phyloP scores from a whole-genome alignment of 2,797 vertebrate genomes.

The Cyclura pinguis region DNA sequence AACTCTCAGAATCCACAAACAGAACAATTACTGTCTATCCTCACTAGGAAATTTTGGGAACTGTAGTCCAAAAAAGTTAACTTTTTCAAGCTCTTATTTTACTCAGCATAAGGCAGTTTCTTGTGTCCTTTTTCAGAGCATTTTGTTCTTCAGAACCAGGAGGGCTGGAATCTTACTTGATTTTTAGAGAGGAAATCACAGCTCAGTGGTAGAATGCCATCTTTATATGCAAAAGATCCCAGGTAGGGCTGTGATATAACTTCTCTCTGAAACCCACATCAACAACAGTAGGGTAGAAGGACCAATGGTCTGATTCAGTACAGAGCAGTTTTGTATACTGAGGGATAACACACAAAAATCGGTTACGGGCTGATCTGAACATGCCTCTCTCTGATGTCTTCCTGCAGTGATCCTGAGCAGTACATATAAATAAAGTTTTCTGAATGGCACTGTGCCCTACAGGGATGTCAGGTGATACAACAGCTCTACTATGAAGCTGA shows the following conservation, averaged over 20 bases:
- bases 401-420: accelerated
- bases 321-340: too few relatives aligned
- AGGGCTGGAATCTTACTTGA: neutral
- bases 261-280: too few relatives aligned
- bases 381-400: neutral
- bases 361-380: neutral
- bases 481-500: too few relatives aligned
- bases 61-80: too few relatives aligned
- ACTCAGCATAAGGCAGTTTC: neutral
- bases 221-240: neutral
- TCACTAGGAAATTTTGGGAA: too few relatives aligned
- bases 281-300: too few relatives aligned
- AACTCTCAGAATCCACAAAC: neutral
- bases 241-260: too few relatives aligned
- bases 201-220: neutral
- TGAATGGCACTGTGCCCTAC: neutral
- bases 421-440: neutral
- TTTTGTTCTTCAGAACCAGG: neutral
- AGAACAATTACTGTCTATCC: neutral
- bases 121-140: neutral
- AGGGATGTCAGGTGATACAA: neutral
- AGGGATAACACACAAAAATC: too few relatives aligned
- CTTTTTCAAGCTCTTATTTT: too few relatives aligned
- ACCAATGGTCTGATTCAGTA: too few relatives aligned
- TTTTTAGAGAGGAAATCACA: neutral